These are phyloP conservation scores for Procambarus virginalis DNA, from an alignment of 1,140 invertebrate genomes.

Conservation along the genomic window DNA sequence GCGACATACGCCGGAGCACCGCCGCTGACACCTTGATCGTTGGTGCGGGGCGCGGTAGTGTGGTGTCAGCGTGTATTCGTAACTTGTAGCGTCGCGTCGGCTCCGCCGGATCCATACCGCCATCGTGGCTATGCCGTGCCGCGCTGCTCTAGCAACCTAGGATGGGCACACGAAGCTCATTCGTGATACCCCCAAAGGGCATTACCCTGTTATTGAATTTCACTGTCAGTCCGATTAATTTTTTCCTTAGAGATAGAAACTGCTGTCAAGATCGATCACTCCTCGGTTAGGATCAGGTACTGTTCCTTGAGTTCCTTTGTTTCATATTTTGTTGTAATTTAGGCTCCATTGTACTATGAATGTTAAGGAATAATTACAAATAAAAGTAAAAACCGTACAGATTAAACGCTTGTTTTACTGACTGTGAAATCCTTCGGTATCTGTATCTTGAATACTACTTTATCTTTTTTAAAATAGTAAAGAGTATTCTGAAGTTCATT, in stretches of 20 bases:
- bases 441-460: neutral
- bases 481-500: neutral
- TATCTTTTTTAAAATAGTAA: neutral
- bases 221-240: constrained; percentile 17
- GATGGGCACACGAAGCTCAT: constrained; percentile 41
- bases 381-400: constrained; percentile 2
- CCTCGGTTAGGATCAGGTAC: neutral
- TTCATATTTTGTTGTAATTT: constrained; percentile 9
- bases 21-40: constrained; percentile 17
- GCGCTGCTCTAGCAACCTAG: constrained; percentile 49
- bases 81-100: constrained; percentile 49
- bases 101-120: constrained; percentile 40
- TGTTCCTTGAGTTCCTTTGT: constrained; percentile 4
- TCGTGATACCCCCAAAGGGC: constrained; percentile 32
- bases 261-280: neutral
- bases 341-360: neutral
- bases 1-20: constrained; percentile 41
- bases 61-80: constrained; percentile 55
- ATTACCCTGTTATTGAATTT: constrained; percentile 34
- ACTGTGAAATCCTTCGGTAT: constrained; percentile 4
- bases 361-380: constrained; percentile 12
- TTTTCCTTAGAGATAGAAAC: constrained; percentile 15
- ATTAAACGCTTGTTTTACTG: constrained; percentile 7
- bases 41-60: constrained; percentile 54
- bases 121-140: constrained; percentile 53